phyloP scores from a whole-genome alignment of 2,888 invertebrate species.

The Criorhina ranunculi region DNA sequence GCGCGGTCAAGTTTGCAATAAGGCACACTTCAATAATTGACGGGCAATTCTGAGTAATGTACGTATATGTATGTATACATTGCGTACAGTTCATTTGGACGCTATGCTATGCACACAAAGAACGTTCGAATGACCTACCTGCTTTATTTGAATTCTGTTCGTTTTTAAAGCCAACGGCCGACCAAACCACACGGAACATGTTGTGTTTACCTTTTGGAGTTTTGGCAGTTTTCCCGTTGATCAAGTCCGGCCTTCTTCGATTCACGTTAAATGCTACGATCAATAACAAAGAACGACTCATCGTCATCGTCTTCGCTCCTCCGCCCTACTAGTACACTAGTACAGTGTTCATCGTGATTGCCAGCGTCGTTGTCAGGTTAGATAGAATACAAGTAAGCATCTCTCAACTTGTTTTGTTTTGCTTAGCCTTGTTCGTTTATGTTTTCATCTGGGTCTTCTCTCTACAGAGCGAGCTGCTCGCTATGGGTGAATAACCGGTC shows the following conservation, averaged over 20 bases:
- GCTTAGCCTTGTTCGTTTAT: slow-evolving; percentile 59
- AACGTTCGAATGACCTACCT: slow-evolving; percentile 64
- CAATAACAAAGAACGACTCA: slow-evolving; percentile 63
- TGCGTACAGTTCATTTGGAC: slow-evolving; percentile 44
- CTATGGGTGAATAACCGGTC: slow-evolving; percentile 76
- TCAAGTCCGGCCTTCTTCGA: slow-evolving; percentile 44
- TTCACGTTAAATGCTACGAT: slow-evolving; percentile 19
- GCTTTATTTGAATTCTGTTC: slow-evolving; percentile 36
- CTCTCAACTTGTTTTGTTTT: slow-evolving; percentile 58
- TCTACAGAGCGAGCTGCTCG: slow-evolving; percentile 36
- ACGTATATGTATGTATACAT: slow-evolving; percentile 14
- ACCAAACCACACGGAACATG: slow-evolving; percentile 30
- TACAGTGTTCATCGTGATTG: not conserved
- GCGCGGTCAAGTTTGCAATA: slow-evolving; percentile 51
- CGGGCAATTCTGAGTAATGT: slow-evolving; percentile 6
- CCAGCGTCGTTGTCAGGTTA: not conserved
- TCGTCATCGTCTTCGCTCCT: not conserved
- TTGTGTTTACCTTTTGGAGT: slow-evolving; percentile 51
- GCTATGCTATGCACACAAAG: slow-evolving; percentile 12
- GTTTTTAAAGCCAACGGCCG: slow-evolving; percentile 1
- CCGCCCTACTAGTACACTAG: not conserved
- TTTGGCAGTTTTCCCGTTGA: slow-evolving; percentile 58
- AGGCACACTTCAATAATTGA: slow-evolving; percentile 59
- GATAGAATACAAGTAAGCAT: slow-evolving; percentile 25
- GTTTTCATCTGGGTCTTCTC: slow-evolving; percentile 62